Percentiles rank a stretch among this genome's conserved stretches.
Conservation (phyloP, 2,888 invertebrate genomes). For the Ennomos fuscantarius region DNA sequence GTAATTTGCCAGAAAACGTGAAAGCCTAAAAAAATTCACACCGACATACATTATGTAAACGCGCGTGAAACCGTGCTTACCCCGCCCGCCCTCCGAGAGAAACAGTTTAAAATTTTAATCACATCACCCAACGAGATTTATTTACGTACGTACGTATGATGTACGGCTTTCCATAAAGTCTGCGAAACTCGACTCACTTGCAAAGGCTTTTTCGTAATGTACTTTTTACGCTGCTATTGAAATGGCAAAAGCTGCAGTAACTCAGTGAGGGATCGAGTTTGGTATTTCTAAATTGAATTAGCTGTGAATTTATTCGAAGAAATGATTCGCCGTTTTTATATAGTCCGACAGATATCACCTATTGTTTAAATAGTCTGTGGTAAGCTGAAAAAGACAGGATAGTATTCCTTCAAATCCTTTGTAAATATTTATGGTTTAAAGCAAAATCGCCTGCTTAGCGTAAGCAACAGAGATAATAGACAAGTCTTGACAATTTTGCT, state of each 20-base stretch:
- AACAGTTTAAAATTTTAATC: slow-evolving; percentile 41
- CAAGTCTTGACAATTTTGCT: no score
- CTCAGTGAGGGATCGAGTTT: background rate
- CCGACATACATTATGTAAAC: slow-evolving; percentile 41
- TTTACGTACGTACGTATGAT: slow-evolving; percentile 34
- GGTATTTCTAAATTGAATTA: background rate
- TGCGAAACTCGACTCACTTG: background rate
- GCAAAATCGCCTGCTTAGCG: no score
- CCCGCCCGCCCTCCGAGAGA: slow-evolving; percentile 24
- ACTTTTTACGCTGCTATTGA: slow-evolving; percentile 12
- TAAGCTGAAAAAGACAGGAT: no score
- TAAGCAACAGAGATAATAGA: no score
- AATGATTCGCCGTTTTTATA: no score
- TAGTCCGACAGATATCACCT: no score
- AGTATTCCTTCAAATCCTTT: no score
- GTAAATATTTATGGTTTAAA: background rate
- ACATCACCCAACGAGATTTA: slow-evolving; percentile 33
- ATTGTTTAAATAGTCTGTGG: no score
- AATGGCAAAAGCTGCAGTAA: slow-evolving; percentile 17
- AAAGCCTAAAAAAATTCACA: slow-evolving; percentile 35
- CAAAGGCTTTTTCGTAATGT: slow-evolving; percentile 9
- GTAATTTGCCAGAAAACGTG: slow-evolving; percentile 33
- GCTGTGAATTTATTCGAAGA: no score
- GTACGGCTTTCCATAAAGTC: slow-evolving; percentile 12
- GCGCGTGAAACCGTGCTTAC: slow-evolving; percentile 31